phyloP scores from a whole-genome alignment of 2,113 vertebrate genomes.

The Mastomys natalensis region DNA sequence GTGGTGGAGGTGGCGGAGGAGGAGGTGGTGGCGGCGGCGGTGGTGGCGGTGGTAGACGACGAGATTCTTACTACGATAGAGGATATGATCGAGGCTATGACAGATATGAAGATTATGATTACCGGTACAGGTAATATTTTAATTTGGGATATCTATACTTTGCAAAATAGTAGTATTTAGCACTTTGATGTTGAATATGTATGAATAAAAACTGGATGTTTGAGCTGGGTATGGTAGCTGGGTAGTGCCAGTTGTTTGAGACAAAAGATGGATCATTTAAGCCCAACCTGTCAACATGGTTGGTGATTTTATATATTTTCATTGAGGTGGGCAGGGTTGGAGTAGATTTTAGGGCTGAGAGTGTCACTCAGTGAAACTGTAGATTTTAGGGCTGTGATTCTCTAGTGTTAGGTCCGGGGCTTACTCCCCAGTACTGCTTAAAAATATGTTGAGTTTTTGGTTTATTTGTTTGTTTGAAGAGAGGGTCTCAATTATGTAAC shows the following conservation, averaged over 20 bases:
- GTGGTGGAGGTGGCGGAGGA: slow-evolving; percentile 84
- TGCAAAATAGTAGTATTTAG: not conserved
- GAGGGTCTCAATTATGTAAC: not conserved
- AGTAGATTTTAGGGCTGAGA: not conserved
- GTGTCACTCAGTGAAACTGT: not conserved
- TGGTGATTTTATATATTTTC: not conserved
- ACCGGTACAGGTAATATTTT: slow-evolving; percentile 91
- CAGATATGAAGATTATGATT: slow-evolving; percentile 95
- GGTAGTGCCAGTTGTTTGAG: not conserved
- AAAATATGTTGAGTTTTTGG: not conserved
- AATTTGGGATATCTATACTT: not conserved
- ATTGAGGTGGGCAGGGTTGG: not conserved
- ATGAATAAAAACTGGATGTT: not conserved
- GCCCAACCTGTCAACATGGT: too few relatives aligned
- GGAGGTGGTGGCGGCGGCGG: slow-evolving; percentile 78
- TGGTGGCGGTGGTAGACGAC: slow-evolving; percentile 88
- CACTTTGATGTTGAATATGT: not conserved
- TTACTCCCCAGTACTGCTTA: not conserved
- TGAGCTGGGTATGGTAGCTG: not conserved
- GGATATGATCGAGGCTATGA: slow-evolving; percentile 94
- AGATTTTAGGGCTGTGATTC: not conserved
- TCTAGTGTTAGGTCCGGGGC: not conserved
- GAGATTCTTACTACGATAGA: slow-evolving; percentile 92
- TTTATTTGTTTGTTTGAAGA: not conserved
- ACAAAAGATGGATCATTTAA: not conserved